Percentiles rank a stretch among this genome's conserved stretches.
These are phyloP conservation scores for Trichogramma evanescens DNA, from an alignment of 2,888 invertebrate genomes.

Conservation along the genomic window DNA sequence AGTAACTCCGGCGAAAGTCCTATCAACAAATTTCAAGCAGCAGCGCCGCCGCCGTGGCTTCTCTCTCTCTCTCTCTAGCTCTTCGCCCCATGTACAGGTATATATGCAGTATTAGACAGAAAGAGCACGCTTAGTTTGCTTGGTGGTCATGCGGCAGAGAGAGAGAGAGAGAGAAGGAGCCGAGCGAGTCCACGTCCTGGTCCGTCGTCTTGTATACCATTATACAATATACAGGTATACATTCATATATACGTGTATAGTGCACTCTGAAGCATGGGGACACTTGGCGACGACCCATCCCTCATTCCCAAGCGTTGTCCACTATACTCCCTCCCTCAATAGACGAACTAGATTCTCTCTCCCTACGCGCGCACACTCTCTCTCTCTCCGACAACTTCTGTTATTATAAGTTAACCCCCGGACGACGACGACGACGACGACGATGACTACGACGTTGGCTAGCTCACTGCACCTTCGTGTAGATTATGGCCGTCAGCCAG, in stretches of 20 bases:
- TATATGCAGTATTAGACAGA: not conserved
- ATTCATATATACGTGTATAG: constrained; percentile 28
- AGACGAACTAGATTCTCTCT: not conserved
- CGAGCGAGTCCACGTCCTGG: constrained; percentile 30
- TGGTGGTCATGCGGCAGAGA: constrained; percentile 30
- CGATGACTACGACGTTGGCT: not conserved
- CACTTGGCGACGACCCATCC: constrained; percentile 46
- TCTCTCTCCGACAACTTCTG: constrained; percentile 40
- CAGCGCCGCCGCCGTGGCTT: not conserved
- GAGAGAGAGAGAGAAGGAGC: constrained; percentile 24
- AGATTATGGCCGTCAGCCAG: constrained; percentile 47
- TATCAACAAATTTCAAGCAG: constrained; percentile 23
- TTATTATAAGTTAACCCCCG: constrained; percentile 48
- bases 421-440: constrained; percentile 7
- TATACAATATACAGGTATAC: too few species aligned
- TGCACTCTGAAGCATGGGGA: constrained; percentile 39
- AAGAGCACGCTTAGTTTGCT: constrained; percentile 27
- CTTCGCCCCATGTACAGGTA: not conserved
- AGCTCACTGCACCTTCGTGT: constrained; percentile 23
- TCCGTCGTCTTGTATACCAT: constrained; percentile 27
- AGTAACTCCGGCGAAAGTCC: constrained; percentile 17
- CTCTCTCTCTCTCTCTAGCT: too few species aligned
- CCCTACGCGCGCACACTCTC: constrained; percentile 27
- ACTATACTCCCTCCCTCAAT: constrained; percentile 32
- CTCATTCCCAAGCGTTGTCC: constrained; percentile 43